Evolutionary conservation across 2,113 vertebrate genomes (phyloP).

Genomic region (Oryzias celebensis): DNA sequence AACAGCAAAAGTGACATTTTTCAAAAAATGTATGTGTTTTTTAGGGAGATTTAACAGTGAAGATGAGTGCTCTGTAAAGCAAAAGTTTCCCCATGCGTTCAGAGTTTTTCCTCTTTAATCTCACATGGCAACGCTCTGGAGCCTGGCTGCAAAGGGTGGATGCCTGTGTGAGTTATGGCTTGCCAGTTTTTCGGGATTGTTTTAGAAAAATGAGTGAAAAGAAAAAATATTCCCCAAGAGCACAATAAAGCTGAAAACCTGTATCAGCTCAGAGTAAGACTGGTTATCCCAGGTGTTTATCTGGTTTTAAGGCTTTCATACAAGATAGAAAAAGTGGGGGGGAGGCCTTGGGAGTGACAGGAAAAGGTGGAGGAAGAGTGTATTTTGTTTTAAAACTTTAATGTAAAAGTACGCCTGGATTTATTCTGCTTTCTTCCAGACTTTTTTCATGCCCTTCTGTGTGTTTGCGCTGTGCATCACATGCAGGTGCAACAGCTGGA

Average conservation of each 20-base stretch:
- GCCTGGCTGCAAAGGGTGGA: slow-evolving; percentile 59
- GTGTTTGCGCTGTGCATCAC: slow-evolving; percentile 4
- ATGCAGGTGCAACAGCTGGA: slow-evolving; percentile 22
- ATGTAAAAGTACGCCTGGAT: slow-evolving; percentile 14
- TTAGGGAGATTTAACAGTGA: slow-evolving; percentile 34
- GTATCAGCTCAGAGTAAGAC: slow-evolving; percentile 21
- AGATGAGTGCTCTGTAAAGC: slow-evolving; percentile 47
- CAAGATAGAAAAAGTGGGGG: slow-evolving; percentile 24
- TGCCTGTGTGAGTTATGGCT: slow-evolving; percentile 70
- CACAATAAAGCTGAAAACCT: slow-evolving; percentile 51
- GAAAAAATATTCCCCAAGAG: slow-evolving; percentile 50
- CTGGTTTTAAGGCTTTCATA: slow-evolving; percentile 29
- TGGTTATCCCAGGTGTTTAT: slow-evolving; percentile 34
- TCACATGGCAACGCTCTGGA: slow-evolving; percentile 61
- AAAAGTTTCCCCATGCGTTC: slow-evolving; percentile 58
- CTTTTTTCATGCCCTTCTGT: slow-evolving; percentile 9
- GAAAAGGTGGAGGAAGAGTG: slow-evolving; percentile 15
- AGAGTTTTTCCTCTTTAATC: slow-evolving; percentile 62
- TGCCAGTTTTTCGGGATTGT: slow-evolving; percentile 39
- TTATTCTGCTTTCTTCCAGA: slow-evolving; percentile 16
- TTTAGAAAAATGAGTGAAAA: slow-evolving; percentile 39
- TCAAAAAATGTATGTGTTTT: slow-evolving; percentile 3
- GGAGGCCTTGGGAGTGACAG: slow-evolving; percentile 15
- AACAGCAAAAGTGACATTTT: slow-evolving; percentile 18
- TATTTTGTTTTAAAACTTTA: slow-evolving; percentile 17